Conservation (phyloP, 1,140 invertebrate genomes). For the Mesaphorura yosii region DNA sequence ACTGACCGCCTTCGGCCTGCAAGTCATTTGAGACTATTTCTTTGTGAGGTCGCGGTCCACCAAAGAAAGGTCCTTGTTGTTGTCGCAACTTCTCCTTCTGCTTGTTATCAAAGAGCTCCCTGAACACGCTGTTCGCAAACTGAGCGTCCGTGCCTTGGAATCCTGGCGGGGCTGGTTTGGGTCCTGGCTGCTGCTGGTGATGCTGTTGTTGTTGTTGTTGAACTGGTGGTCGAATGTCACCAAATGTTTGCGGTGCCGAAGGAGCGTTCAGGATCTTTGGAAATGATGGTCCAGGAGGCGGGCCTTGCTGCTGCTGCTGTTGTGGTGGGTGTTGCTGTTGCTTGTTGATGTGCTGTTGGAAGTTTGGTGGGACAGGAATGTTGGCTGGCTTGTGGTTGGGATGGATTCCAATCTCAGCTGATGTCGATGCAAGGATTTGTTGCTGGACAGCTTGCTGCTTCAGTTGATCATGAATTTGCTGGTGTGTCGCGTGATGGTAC, state of each 20-base stretch:
- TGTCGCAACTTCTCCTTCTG: slow-evolving; percentile 6
- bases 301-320: too few species aligned
- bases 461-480: slow-evolving; percentile 12
- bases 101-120: slow-evolving; percentile 5
- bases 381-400: slow-evolving; percentile 3
- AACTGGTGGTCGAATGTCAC: too few species aligned
- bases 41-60: slow-evolving; percentile 5
- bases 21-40: slow-evolving; percentile 22
- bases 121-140: slow-evolving; percentile 4
- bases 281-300: neutral
- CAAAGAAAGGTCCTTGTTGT: too few species aligned
- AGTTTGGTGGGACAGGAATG: too few species aligned
- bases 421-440: slow-evolving; percentile 5
- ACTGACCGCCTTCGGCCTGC: slow-evolving; percentile 25
- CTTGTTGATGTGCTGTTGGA: neutral
- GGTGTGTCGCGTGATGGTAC: slow-evolving; percentile 9
- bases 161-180: neutral
- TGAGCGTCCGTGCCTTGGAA: neutral
- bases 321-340: neutral
- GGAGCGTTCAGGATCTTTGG: slow-evolving; percentile 1
- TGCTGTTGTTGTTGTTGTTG: slow-evolving; percentile 4
- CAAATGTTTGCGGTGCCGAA: too few species aligned
- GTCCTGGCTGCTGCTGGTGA: slow-evolving; percentile 8
- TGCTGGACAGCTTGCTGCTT: slow-evolving; percentile 9
- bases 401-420: slow-evolving; percentile 6